Evolutionary conservation across 35 echinoderm and acorn worm species (phyloP).

Genomic region (Stichopus chloronotus): DNA sequence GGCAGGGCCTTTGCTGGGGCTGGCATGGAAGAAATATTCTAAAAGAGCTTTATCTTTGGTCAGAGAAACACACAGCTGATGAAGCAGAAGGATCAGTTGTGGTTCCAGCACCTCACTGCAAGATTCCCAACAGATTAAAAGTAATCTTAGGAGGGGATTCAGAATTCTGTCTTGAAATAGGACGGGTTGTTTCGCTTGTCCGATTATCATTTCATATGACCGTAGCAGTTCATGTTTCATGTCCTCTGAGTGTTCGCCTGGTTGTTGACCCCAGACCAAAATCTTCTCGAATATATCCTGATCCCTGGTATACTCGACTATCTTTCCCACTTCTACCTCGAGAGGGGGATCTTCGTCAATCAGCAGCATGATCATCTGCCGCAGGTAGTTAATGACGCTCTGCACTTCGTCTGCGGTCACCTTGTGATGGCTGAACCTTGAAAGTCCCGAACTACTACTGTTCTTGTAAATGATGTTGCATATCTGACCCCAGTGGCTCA

Average conservation of each 20-base stretch:
- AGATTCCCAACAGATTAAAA: conserved; percentile 75
- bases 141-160: conserved; percentile 81
- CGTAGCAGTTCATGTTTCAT: conserved; percentile 78
- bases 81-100: conserved; percentile 81
- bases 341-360: conserved; percentile 77
- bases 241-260: conserved; percentile 80
- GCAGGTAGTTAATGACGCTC: conserved; percentile 86
- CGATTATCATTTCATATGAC: conserved; percentile 87
- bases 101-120: conserved; percentile 74
- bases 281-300: conserved; percentile 89
- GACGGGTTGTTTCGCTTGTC: conserved; percentile 84
- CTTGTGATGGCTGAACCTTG: conserved; percentile 59
- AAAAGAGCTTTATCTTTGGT: conserved; percentile 80
- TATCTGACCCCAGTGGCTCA: conserved; percentile 79
- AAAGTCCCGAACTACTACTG: conserved; percentile 52
- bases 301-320: conserved; percentile 70
- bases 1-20: conserved; percentile 94
- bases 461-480: conserved; percentile 47
- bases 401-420: conserved; percentile 85
- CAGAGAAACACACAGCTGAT: conserved; percentile 90
- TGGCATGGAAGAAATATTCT: conserved; percentile 98
- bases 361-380: conserved; percentile 89
- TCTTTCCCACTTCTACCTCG: conserved; percentile 69
- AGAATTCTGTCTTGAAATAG: conserved; percentile 84
- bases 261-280: conserved; percentile 77